Conservation (phyloP, 2,888 invertebrate species). For the Epinotia bilunana region DNA sequence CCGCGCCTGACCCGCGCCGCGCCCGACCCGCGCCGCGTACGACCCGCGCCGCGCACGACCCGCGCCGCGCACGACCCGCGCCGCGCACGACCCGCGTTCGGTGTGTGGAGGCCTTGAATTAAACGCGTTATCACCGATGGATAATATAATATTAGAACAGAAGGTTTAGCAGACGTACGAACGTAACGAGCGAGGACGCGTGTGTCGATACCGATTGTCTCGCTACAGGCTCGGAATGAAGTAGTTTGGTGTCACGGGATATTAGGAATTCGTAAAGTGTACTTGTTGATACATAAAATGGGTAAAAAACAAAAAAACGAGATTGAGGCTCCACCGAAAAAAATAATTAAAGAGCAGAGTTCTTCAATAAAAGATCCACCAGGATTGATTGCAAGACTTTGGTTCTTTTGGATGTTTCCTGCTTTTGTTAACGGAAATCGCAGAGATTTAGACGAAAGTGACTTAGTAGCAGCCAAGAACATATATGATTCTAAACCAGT, state of each 20-base stretch:
- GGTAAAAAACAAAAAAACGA: conserved; percentile 48
- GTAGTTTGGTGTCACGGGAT: conserved; percentile 8
- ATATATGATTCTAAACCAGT: conserved; percentile 87
- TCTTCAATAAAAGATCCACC: conserved; percentile 62
- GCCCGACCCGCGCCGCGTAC: too few species aligned
- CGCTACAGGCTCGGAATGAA: not conserved
- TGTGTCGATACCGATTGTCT: conserved; percentile 1
- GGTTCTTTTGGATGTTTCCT: conserved; percentile 90
- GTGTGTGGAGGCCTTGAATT: too few species aligned
- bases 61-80: too few species aligned
- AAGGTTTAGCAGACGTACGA: conserved; percentile 25
- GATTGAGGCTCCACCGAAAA: conserved; percentile 46
- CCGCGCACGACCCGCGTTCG: too few species aligned
- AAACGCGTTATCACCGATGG: conserved; percentile 10
- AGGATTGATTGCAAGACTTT: conserved; percentile 83
- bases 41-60: too few species aligned
- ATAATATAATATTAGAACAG: conserved; percentile 9
- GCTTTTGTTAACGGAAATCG: conserved; percentile 90
- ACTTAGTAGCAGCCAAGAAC: conserved; percentile 88
- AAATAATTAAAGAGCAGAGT: conserved; percentile 48
- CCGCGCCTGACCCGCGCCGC: too few species aligned
- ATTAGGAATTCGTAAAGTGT: not conserved
- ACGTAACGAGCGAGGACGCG: conserved; percentile 2
- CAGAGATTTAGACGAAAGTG: conserved; percentile 88
- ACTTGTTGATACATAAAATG: conserved; percentile 43